Percentiles rank a stretch among this genome's conserved stretches.
These are phyloP conservation scores for Willowsia nigromaculata DNA, from an alignment of 2,888 invertebrate genomes.

Conservation along the genomic window DNA sequence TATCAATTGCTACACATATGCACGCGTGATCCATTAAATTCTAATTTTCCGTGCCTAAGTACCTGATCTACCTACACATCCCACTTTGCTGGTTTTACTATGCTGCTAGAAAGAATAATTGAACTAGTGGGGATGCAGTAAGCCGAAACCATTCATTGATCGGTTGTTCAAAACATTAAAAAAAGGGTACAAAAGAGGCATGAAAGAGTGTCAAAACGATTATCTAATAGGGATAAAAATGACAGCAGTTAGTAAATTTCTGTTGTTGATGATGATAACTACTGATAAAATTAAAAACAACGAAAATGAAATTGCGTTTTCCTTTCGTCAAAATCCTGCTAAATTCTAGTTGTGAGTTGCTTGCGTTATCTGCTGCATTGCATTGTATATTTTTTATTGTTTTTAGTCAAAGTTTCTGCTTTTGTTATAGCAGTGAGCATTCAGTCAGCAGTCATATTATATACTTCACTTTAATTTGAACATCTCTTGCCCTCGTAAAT, in stretches of 20 bases:
- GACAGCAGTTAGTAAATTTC: background rate
- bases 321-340: constrained; percentile 32
- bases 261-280: background rate
- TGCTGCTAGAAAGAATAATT: background rate
- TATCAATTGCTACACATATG: background rate
- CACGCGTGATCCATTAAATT: background rate
- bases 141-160: background rate
- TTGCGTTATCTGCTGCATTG: background rate
- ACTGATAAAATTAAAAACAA: background rate
- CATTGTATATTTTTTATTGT: background rate
- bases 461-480: background rate
- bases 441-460: background rate
- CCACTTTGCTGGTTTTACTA: background rate
- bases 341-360: too few species aligned
- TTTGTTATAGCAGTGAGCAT: too few species aligned
- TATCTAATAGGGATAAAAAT: constrained; percentile 35
- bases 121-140: background rate
- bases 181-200: constrained; percentile 20
- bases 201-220: constrained; percentile 55
- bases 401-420: too few species aligned
- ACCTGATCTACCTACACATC: background rate
- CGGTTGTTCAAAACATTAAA: background rate
- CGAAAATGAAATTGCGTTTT: constrained; percentile 11
- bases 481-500: constrained; percentile 23
- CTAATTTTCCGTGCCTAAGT: background rate